Evolutionary conservation across 2,797 vertebrate genomes (phyloP).

Genomic region (Sebastes trivittatus): DNA sequence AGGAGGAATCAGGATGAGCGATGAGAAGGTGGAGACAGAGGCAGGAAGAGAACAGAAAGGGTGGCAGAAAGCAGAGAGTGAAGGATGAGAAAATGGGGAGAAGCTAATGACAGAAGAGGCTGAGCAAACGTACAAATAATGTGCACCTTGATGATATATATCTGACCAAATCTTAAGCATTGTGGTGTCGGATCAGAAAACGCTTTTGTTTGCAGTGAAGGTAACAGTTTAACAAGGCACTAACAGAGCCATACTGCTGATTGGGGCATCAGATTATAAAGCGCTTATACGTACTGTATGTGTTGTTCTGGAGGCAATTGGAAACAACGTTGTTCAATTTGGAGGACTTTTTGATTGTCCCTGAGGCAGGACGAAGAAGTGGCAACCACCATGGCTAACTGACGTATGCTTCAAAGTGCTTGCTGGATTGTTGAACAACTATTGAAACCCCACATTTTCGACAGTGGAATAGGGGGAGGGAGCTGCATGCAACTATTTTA

Average conservation of each 20-base stretch:
- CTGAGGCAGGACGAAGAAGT: too few species aligned
- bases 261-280: not conserved
- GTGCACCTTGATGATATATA: not conserved
- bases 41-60: constrained; percentile 35
- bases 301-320: not conserved
- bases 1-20: constrained; percentile 64
- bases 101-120: constrained; percentile 17
- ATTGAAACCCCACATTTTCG: too few species aligned
- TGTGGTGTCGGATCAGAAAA: not conserved
- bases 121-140: not conserved
- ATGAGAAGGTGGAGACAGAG: constrained; percentile 64
- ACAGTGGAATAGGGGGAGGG: too few species aligned
- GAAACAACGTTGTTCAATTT: not conserved
- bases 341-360: too few species aligned
- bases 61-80: not conserved
- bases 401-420: too few species aligned
- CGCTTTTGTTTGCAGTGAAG: not conserved
- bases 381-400: too few species aligned
- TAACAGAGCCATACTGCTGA: not conserved
- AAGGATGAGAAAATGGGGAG: constrained; percentile 19
- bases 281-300: not conserved
- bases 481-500: too few species aligned
- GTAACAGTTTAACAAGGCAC: not conserved
- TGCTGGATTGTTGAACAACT: too few species aligned
- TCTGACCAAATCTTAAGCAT: not conserved